Percentiles rank a stretch among this genome's conserved stretches.
phyloP scores from a whole-genome alignment of 2,888 invertebrate species.

The Ormyrus nitidulus region DNA sequence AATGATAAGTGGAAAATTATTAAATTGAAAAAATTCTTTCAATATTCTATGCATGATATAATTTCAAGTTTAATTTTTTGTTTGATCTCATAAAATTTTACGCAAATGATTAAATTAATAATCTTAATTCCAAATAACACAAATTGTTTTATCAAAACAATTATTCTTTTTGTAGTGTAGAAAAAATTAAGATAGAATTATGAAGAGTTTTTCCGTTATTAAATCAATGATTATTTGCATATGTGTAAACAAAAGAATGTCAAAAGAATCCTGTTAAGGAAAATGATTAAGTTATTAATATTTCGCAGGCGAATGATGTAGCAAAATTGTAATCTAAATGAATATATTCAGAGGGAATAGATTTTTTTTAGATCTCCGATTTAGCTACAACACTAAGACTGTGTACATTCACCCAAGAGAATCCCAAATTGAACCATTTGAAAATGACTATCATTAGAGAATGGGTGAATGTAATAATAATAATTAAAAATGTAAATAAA shows the following conservation, averaged over 20 bases:
- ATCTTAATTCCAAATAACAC: too few species aligned
- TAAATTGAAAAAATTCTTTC: constrained; percentile 38
- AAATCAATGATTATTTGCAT: neutral
- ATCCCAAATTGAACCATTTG: constrained; percentile 39
- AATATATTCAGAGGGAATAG: neutral
- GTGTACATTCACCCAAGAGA: constrained; percentile 39
- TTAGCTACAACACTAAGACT: constrained; percentile 15
- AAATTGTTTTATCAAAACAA: too few species aligned
- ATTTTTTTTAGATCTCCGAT: neutral
- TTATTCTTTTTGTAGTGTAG: too few species aligned
- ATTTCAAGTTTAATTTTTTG: too few species aligned
- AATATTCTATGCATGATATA: constrained; percentile 23
- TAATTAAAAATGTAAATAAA: neutral
- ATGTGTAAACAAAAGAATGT: neutral
- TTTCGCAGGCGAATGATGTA: constrained; percentile 9
- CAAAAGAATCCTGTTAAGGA: constrained; percentile 24
- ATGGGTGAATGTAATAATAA: neutral
- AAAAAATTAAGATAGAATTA: constrained; percentile 7
- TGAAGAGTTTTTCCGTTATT: constrained; percentile 16
- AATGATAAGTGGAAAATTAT: constrained; percentile 58
- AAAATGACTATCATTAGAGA: neutral
- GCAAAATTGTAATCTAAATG: constrained; percentile 16
- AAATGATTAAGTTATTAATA: neutral
- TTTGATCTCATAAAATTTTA: too few species aligned
- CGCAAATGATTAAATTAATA: too few species aligned